Base-by-base conservation (phyloP, 1,140 invertebrate genomes). In the Zaprionus kolodkinae region DNA sequence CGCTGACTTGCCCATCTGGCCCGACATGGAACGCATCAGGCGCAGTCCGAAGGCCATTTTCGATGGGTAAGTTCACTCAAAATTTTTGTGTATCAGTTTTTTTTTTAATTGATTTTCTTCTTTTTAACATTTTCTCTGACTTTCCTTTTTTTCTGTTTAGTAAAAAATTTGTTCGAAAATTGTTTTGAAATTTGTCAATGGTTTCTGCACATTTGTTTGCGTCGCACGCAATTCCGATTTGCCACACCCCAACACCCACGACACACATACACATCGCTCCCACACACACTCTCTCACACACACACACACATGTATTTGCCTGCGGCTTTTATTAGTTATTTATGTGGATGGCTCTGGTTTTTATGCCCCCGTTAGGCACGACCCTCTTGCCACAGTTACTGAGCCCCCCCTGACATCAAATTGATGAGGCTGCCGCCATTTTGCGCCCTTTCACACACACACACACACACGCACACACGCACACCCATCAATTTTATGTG, bases 301-400 rank as follows among this genome's bases (percentile, higher is more conserved):
- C 50, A 17, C 13, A 33, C 13, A 25, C 11, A 27, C 38, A 35
- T 35, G 6, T 57, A 64, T 68, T 70, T 25, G 17, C 45, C 25
- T 57, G 67, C 48, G 72, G 60, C 59, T 68, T 88, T 87, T 87
- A 88, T 83, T 88, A 88, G 83, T 87, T 84, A 87, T 88, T 88
- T 83, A 88, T 87, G 80, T 62, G 64, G 38, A 71, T 62, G 60
- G 77, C 65, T 71, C 48, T 52, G 45, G 52, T 71, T 88, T 83
- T 80, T 83, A 80, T 88, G 80, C 71, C 15, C 35, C 21, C 67
- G 38, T 40, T 40, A n/a, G 55, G 30, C 30, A 3, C 30, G n/a
- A 33, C 12, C 17, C 27, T 57, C 13, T 68, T 81, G 59, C 72
- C 62, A 68, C 83, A 87, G 87, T 77, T 77, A 87, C 87, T 88